phyloP scores from a whole-genome alignment of 2,888 invertebrate genomes.

The Conus canariensis region DNA sequence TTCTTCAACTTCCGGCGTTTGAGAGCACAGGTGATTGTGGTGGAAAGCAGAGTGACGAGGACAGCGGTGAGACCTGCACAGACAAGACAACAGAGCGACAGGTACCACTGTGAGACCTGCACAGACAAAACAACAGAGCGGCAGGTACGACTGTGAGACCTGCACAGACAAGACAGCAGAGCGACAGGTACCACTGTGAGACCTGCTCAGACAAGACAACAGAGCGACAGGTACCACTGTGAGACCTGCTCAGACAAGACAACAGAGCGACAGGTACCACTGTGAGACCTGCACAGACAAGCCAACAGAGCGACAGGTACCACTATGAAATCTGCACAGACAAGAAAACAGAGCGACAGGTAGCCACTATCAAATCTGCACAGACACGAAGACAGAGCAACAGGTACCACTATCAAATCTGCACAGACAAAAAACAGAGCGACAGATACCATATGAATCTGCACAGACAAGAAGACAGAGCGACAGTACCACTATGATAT shows the following conservation, averaged over 20 bases:
- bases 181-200: too few species aligned
- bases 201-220: background rate
- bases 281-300: background rate
- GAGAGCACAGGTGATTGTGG: conserved; percentile 33
- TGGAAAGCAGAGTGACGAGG: conserved; percentile 28
- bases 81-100: too few species aligned
- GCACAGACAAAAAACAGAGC: too few species aligned
- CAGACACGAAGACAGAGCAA: too few species aligned
- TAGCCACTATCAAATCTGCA: too few species aligned
- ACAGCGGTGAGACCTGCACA: background rate
- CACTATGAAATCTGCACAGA: too few species aligned
- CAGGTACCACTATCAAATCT: too few species aligned
- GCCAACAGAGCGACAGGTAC: background rate
- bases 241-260: background rate
- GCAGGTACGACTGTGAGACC: too few species aligned
- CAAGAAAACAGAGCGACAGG: too few species aligned
- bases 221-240: conserved; percentile 13
- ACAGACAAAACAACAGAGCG: too few species aligned
- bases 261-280: background rate
- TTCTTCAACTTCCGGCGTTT: conserved; percentile 49
- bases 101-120: too few species aligned
- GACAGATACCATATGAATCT: background rate
- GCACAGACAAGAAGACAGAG: background rate
- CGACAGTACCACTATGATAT: background rate
- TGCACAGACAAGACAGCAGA: too few species aligned